Evolutionary conservation across 2,888 invertebrate species (phyloP), one percentile per base, ranked within the genome.

Genomic region (Drosophila mettleri): DNA sequence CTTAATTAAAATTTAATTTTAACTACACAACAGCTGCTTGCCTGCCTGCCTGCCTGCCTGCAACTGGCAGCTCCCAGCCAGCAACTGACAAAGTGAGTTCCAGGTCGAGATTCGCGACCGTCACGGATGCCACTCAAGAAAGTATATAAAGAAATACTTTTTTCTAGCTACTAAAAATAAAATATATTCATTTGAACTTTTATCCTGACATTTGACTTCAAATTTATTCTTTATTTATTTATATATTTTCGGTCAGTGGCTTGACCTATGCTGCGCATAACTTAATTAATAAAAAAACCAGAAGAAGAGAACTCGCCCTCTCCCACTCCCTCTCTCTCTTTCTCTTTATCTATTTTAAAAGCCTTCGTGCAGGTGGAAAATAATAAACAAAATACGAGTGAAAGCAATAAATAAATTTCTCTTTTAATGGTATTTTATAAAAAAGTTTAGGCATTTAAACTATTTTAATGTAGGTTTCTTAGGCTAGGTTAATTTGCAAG

Each of bases 1-100:
- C 72, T 61, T 78, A 80, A 86, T 86, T 69, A 80, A 83, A 83
- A 73, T 80, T 74, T 75, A 70, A 85, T 75, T 81, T 72, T 34
- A 45, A 66, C 57, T 65, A 65, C 65, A 67, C 53, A 54, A 45
- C 57, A 59, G 39, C 43, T 49, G 46, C 22, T 46, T 51, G 63
- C 38, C n/a, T n/a, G n/a, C n/a, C n/a, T n/a, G n/a, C n/a, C n/a
- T n/a, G n/a, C n/a, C n/a, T n/a, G 46, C 22, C 49, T 51, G 63
- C 38, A 14, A 52, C 29, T 59, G 55, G 31, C 39, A 22, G 20
- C 39, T 31, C 20, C 27, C 39, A 31, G 31, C 53, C 29, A 41
- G 18, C 52, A 53, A 31, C 45, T 57, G 69, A 33, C 72, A 66
- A 48, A 20, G 41, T 27, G 54, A 20, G 67, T 27, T 65, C 67